phyloP scores from a whole-genome alignment of 2,797 vertebrate genomes.

The Catamblyrhynchus diadema region DNA sequence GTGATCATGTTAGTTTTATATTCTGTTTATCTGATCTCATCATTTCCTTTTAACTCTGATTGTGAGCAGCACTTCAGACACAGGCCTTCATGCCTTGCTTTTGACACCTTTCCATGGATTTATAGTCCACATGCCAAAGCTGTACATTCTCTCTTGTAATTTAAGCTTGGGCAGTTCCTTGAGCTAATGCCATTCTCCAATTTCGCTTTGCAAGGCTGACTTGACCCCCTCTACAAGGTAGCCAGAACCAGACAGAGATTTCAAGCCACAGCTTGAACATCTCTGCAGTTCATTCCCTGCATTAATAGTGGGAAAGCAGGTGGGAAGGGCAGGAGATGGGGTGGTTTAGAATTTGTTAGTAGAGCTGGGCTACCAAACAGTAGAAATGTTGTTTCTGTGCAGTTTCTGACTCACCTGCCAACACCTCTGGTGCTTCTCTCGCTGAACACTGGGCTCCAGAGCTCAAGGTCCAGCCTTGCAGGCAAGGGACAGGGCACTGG shows the following conservation, averaged over 20 bases:
- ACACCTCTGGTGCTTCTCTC: fast-evolving
- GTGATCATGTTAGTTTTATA: fast-evolving
- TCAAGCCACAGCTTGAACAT: neutral
- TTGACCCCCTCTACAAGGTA: neutral
- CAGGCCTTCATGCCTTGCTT: neutral
- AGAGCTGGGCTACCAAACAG: neutral
- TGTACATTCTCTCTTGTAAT: neutral
- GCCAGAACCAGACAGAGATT: neutral
- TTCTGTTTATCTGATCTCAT: neutral
- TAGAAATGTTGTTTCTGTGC: neutral
- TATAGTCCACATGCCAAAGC: conserved; percentile 11
- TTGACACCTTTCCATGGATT: neutral
- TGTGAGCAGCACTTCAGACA: neutral
- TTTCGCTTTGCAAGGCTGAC: conserved; percentile 9
- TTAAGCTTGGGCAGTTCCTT: neutral
- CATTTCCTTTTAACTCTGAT: neutral
- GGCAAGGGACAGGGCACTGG: neutral
- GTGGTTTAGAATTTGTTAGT: neutral
- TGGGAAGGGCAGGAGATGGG: neutral
- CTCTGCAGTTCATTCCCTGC: neutral
- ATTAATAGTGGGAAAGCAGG: neutral
- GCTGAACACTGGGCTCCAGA: neutral
- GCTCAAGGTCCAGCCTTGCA: neutral
- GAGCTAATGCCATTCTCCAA: neutral
- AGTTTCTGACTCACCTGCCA: neutral